Evolutionary conservation across 2,888 invertebrate species (phyloP), one percentile per base, ranked within the genome.

Genomic region (Microplitis manilae): DNA sequence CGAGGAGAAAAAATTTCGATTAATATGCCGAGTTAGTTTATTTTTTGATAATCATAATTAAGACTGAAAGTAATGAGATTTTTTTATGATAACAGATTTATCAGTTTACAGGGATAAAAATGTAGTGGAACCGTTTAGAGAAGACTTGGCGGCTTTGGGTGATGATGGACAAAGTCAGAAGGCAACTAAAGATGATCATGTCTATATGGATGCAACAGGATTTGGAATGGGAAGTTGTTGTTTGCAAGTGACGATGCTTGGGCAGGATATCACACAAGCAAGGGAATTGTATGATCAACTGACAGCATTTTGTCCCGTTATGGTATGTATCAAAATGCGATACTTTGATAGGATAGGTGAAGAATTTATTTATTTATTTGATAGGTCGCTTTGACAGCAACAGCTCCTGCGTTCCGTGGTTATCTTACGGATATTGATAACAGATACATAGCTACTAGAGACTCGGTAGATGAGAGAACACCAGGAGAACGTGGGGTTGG

Each of bases 211-310:
- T 90, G 97, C 97, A 1, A 98, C 99, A 98, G 99, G 98, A 41
- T 99, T 99, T 90, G 99, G 98, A 74, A 99, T 99, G 99, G 99
- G 99, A 40, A 98, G 98, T 90, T 97, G 97, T 86, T 98, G 98
- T 88, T 92, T 98, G 62, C 98, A 99, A 90, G 92, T 97, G 75
- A 98, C 97, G 70, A 99, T 99, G 92, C 96, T 97, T 91, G 98
- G 99, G 0, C 97, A 97, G 90, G 97, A 98, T 89, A 97, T 99
- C 81, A 93, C 93, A 67, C 99, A 99, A 91, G 99, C 99, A 4
- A 92, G 98, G 81, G 96, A 95, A 62, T 92, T 99, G 0, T 99
- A 99, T 87, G 99, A 99, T 90, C 99, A 99, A 90, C 92, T 99
- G 59, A 96, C 98, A 13, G 98, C 98, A 0, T 91, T 99, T 6